These are phyloP conservation scores for Enteromius mattozi DNA, from an alignment of 2,797 vertebrate species.

Conservation along the genomic window DNA sequence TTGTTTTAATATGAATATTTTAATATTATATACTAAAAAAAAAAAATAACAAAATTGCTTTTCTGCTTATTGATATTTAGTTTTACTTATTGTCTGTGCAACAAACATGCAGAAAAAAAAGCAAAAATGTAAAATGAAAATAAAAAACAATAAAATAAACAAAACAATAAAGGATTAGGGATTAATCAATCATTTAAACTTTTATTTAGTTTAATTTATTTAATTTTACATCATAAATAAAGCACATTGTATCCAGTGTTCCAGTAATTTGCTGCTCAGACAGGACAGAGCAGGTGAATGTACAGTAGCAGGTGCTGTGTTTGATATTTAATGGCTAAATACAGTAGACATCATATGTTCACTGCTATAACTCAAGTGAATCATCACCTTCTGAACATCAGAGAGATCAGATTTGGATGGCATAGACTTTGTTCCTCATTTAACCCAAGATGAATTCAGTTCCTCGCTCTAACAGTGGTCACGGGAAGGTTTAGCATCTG, in stretches of 20 bases:
- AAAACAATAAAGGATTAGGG: background rate
- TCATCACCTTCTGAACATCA: slow-evolving; percentile 51
- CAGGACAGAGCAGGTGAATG: slow-evolving; percentile 39
- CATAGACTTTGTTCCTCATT: slow-evolving; percentile 53
- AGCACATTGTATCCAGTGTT: background rate
- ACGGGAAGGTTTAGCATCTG: slow-evolving; percentile 35
- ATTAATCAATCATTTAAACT: background rate
- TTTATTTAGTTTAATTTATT: background rate
- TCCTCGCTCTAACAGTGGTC: background rate
- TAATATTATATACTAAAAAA: background rate
- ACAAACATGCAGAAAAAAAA: background rate
- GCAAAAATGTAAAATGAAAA: background rate
- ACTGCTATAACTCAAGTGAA: slow-evolving; percentile 53
- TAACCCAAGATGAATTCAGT: slow-evolving; percentile 42
- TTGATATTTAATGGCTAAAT: slow-evolving; percentile 48
- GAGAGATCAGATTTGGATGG: slow-evolving; percentile 44
- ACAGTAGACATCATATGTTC: slow-evolving; percentile 22
- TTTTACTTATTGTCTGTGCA: too few species aligned
- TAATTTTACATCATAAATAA: background rate
- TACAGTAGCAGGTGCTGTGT: slow-evolving; percentile 34
- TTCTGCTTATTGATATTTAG: background rate
- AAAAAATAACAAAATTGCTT: background rate
- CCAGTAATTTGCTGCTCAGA: slow-evolving; percentile 11
- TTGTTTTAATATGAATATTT: background rate
- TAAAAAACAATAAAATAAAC: background rate